Evolutionary conservation across 2,113 vertebrate genomes (phyloP), one percentile per base, ranked within the genome.

Genomic region (Sinocyclocheilus anshuiensis): DNA sequence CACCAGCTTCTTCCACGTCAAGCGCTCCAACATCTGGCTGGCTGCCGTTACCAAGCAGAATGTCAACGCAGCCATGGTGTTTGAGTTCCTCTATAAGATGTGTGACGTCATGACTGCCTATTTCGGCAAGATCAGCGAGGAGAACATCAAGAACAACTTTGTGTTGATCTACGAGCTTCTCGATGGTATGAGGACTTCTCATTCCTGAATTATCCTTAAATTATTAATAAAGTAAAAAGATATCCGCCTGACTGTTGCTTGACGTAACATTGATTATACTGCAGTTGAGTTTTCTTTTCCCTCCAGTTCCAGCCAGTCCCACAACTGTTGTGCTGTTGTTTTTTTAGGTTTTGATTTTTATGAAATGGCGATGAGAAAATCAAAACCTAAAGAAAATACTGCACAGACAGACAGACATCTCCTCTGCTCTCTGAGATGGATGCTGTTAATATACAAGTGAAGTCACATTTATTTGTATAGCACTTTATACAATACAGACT

Each of bases 131-230:
- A 99, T 99, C 96, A 99, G 98, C 0, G 98, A 99, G 89, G 98
- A 99, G 93, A 99, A 99, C 94, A 99, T 99, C 94, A 99, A 99
- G 94, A 99, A 99, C 95, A 99, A 99, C 95, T 99, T 99, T 20
- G 98, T 99, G 91, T 96, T 99, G 89, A 99, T 99, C 93, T 99
- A 99, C 10, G 98, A 99, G 93, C 95, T 99, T 53, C 94, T 99
- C 91, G 98, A 99, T 48, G 98, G 98, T 99, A 92, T 95, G 94
- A 55, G 20, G 18, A 29, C 8, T 45, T 2, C 0, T 8, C 57
- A 36, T 4, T 79, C 16, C 55, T 26, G 6, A 36, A 67, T 67
- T 18, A 79, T 26, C 4, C 20, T 26, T 24, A 7, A 13, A 9
- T 9, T 42, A 24, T 79, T n/a, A 36, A 12, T 77, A 4, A 10